Evolutionary conservation across 2,888 invertebrate species (phyloP).

Genomic region (Heliconius ethilla): DNA sequence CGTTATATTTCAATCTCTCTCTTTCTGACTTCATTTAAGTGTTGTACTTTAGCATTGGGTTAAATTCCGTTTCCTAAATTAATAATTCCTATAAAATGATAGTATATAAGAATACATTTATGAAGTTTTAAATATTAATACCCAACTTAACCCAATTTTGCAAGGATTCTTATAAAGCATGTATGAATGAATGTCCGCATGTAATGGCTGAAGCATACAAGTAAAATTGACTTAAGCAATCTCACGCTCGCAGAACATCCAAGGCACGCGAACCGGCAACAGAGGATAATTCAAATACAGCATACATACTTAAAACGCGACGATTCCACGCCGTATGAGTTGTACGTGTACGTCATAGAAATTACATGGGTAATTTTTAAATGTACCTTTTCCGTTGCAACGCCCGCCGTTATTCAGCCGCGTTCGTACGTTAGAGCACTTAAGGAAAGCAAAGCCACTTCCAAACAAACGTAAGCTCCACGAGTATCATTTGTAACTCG

Average conservation of each 20-base stretch:
- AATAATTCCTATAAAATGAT: not conserved
- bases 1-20: not conserved
- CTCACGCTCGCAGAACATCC: conserved; percentile 59
- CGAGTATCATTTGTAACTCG: conserved; percentile 62
- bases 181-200: conserved; percentile 63
- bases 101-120: not conserved
- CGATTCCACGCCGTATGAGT: conserved; percentile 44
- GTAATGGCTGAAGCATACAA: conserved; percentile 71
- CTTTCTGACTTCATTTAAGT: not conserved
- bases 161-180: conserved; percentile 71
- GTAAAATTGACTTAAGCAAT: conserved; percentile 75
- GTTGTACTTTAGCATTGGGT: not conserved
- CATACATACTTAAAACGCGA: conserved; percentile 63
- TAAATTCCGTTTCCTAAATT: not conserved
- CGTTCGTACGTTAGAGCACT: conserved; percentile 71
- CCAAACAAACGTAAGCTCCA: conserved; percentile 77
- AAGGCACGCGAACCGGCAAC: conserved; percentile 50
- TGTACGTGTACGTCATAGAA: conserved; percentile 78
- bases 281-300: conserved; percentile 61
- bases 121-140: not conserved
- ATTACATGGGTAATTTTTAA: conserved; percentile 77
- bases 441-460: conserved; percentile 74
- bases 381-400: conserved; percentile 75
- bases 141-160: conserved; percentile 60
- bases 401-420: conserved; percentile 74